These are phyloP conservation scores for Drosophila melanogaster DNA, from an alignment of 1,140 invertebrate genomes.

Conservation along the genomic window DNA sequence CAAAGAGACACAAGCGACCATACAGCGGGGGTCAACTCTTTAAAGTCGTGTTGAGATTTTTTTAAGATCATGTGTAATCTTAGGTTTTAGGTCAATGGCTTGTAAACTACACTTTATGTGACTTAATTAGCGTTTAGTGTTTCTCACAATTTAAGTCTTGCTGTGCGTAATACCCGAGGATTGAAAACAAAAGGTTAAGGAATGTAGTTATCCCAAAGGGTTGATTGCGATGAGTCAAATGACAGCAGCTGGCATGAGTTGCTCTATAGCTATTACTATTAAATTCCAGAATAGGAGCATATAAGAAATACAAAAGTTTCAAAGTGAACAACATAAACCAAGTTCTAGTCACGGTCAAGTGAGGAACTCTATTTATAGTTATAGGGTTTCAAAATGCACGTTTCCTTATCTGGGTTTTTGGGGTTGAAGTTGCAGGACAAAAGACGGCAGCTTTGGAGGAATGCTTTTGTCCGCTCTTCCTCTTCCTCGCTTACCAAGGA, in stretches of 20 bases:
- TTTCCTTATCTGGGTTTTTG: background rate
- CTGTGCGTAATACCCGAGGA: background rate
- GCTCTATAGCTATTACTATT: too few relatives aligned
- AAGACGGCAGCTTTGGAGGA: constrained; percentile 43
- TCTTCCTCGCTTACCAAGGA: background rate
- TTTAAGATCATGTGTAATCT: background rate
- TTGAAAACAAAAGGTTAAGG: background rate
- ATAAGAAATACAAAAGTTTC: background rate
- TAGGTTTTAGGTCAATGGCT: too few relatives aligned
- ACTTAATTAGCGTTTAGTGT: too few relatives aligned
- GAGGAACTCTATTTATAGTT: background rate
- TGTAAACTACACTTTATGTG: too few relatives aligned
- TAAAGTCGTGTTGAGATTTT: background rate
- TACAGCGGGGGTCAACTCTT: constrained; percentile 12
- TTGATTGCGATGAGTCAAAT: background rate
- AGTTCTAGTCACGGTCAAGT: too few relatives aligned
- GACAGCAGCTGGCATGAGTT: background rate
- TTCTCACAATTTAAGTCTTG: too few relatives aligned
- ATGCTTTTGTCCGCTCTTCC: constrained; percentile 9
- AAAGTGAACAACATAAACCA: background rate
- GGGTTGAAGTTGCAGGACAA: constrained; percentile 17
- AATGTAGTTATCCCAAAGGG: background rate
- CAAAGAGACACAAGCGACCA: constrained; percentile 7
- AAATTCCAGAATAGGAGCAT: too few relatives aligned
- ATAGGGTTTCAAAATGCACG: background rate